phyloP scores from a whole-genome alignment of 2,113 vertebrate species.

The Athene cunicularia region DNA sequence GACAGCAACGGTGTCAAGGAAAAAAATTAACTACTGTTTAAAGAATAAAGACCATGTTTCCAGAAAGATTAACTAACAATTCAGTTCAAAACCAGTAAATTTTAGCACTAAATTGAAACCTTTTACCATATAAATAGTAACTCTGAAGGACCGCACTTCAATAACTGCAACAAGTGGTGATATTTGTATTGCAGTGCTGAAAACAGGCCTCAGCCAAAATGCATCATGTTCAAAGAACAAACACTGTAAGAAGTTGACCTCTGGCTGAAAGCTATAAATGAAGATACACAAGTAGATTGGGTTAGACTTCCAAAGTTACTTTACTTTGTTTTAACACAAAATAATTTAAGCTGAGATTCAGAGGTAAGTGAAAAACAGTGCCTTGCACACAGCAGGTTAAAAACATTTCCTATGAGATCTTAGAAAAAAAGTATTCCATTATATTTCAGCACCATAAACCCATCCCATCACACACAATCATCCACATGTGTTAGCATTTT shows the following conservation, averaged over 20 bases:
- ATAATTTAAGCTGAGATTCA: background rate
- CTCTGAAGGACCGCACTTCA: background rate
- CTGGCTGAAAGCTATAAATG: background rate
- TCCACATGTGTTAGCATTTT: fast-evolving
- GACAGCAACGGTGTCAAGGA: background rate
- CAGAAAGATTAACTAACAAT: background rate
- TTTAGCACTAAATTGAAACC: background rate
- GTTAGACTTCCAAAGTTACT: background rate
- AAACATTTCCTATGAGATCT: background rate
- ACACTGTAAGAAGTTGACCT: background rate
- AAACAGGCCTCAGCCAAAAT: background rate
- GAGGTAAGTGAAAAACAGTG: fast-evolving
- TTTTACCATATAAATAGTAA: background rate
- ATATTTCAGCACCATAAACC: background rate
- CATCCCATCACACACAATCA: no score
- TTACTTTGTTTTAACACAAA: background rate
- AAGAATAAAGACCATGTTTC: background rate
- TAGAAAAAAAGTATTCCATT: background rate
- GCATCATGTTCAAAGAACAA: background rate
- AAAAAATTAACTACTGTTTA: background rate
- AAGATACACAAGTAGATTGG: background rate
- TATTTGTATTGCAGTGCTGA: background rate
- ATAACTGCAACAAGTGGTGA: background rate
- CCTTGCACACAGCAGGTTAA: background rate
- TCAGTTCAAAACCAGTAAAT: background rate